Evolutionary conservation across 2,888 invertebrate genomes (phyloP), one percentile per base, ranked within the genome.

Genomic region (Phyllotreta cruciferae): DNA sequence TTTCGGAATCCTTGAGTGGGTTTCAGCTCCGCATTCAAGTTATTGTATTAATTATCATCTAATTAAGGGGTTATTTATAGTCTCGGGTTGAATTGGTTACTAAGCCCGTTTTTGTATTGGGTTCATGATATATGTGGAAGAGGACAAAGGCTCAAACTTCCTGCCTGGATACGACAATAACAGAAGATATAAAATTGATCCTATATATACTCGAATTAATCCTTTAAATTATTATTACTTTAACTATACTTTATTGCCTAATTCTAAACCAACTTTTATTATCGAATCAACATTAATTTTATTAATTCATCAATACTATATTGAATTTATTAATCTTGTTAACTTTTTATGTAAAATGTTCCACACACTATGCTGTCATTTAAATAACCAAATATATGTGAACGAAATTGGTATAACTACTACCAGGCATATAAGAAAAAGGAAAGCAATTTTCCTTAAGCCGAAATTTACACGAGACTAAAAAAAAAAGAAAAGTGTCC

Each of bases 1-100:
- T 60, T 60, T 63, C 56, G 49, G 53, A 60, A 61, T 60, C 61
- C 64, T 63, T 53, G 67, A 64, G 62, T 64, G 62, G 62, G 50
- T 67, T 67, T 64, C 62, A 56, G 66, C 60, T 39, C 62, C 69
- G 68, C 66, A 64, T 69, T 55, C 53, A 58, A 58, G 68, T 70
- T 75, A 76, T 77, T 74, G 78, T 75, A 78, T 78, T 78, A 77
- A 78, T 78, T 78, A 79, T 71, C 78, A 78, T 78, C 74, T 75
- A 75, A 77, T 79, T 77, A 78, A 62, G 57, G 53, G 53, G 66
- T 74, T 74, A 77, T 77, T 76, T 76, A 76, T 76, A 73, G 73
- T 73, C 67, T 67, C 69, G 69, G 67, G 24, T 24, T 70, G 60
- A 71, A 58, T 41, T 58, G 58, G 52, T 60, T 35, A 44, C 60